These are phyloP conservation scores for Cromileptes altivelis DNA, from an alignment of 2,113 vertebrate species.

Conservation along the genomic window DNA sequence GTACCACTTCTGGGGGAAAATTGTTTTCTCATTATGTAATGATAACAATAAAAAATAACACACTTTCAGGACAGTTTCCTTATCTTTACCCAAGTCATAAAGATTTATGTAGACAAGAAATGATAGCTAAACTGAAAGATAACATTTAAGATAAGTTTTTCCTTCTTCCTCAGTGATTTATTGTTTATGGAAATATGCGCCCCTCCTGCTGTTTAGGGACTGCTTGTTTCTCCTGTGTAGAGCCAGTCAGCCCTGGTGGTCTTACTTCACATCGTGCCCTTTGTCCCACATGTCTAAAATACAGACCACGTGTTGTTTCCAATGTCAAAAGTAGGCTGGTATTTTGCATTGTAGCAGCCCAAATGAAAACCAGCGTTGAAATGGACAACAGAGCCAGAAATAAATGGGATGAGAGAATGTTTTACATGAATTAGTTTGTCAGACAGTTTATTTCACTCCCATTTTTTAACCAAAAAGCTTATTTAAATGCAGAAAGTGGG, in stretches of 20 bases:
- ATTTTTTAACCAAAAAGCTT: neutral
- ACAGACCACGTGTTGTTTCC: conserved; percentile 85
- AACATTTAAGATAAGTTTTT: conserved; percentile 16
- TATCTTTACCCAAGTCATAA: conserved; percentile 13
- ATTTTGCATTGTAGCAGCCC: conserved; percentile 24
- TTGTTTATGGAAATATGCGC: conserved; percentile 38
- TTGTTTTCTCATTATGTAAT: neutral
- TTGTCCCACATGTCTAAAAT: conserved; percentile 83
- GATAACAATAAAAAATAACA: neutral
- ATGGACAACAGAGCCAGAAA: neutral
- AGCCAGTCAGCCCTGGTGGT: conserved; percentile 67
- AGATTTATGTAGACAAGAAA: conserved; percentile 5
- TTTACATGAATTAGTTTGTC: neutral
- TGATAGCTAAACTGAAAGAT: conserved; percentile 13
- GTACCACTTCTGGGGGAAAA: neutral
- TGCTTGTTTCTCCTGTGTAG: conserved; percentile 50
- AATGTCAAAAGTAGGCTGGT: conserved; percentile 66
- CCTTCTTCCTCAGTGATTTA: conserved; percentile 42
- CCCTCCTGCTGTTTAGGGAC: conserved; percentile 35
- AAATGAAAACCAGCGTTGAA: neutral
- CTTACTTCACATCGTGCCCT: conserved; percentile 75
- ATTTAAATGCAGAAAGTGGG: neutral
- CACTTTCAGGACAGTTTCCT: conserved; percentile 7
- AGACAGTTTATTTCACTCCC: conserved; percentile 39
- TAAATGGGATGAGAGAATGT: conserved; percentile 2